Evolutionary conservation across 1,140 invertebrate species (phyloP).

Genomic region (Drosophila arawakana): DNA sequence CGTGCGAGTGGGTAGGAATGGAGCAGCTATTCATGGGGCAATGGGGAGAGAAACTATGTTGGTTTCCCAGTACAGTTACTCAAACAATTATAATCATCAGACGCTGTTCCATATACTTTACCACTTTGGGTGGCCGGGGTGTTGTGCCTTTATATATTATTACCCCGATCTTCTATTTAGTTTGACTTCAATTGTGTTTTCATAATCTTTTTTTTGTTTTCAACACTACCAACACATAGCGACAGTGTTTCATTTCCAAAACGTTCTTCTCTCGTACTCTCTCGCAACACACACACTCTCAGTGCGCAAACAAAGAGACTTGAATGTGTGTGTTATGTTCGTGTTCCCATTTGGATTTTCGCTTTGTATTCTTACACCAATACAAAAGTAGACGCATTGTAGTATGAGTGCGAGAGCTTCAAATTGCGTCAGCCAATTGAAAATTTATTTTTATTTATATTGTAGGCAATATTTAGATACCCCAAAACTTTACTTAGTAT

Average conservation of each 20-base stretch:
- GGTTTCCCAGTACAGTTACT: constrained; percentile 43
- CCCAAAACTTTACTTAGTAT: constrained; percentile 23
- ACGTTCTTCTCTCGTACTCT: constrained; percentile 35
- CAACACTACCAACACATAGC: constrained; percentile 30
- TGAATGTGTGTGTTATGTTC: constrained; percentile 50
- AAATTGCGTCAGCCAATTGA: constrained; percentile 79
- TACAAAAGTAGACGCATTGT: constrained; percentile 30
- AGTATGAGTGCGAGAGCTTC: constrained; percentile 54
- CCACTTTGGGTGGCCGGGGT: constrained; percentile 1
- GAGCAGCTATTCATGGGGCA: constrained; percentile 31
- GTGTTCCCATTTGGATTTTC: constrained; percentile 76
- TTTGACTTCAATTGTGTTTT: constrained; percentile 59
- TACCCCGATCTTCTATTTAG: constrained; percentile 2
- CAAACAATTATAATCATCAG: constrained; percentile 26
- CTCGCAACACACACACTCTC: constrained; percentile 11
- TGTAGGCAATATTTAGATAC: constrained; percentile 28
- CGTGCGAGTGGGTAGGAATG: constrained; percentile 39
- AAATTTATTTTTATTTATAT: constrained; percentile 47
- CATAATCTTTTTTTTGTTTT: constrained; percentile 11
- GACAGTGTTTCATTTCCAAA: constrained; percentile 55
- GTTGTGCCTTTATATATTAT: constrained; percentile 23
- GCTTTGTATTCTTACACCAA: constrained; percentile 58
- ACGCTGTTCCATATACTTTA: constrained; percentile 7
- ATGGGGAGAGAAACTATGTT: constrained; percentile 56
- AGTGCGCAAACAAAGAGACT: constrained; percentile 69